A percentile compares a stretch with the other conserved stretches of the same genome.
phyloP scores from a whole-genome alignment of 2,888 invertebrate species.

The Tetragonula carbonaria region DNA sequence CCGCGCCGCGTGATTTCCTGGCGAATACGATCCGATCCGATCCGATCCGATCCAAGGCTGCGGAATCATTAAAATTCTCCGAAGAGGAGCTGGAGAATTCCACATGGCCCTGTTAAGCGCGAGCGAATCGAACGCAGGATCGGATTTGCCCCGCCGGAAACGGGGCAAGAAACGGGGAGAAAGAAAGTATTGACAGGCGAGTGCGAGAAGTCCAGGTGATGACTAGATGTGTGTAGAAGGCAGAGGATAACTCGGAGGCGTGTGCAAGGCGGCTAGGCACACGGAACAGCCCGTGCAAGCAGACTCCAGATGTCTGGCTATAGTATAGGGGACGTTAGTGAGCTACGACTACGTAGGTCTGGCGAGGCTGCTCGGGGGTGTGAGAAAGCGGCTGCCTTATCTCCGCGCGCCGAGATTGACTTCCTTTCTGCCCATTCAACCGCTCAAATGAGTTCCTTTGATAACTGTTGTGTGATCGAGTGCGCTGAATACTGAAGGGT shows the following conservation, averaged over 20 bases:
- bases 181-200: constrained; percentile 70
- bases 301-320: constrained; percentile 24
- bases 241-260: constrained; percentile 51
- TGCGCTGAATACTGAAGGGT: constrained; percentile 83
- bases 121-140: constrained; percentile 9
- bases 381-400: constrained; percentile 79
- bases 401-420: constrained; percentile 83
- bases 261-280: constrained; percentile 41
- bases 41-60: too few species aligned
- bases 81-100: too few species aligned
- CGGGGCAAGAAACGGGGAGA: constrained; percentile 27
- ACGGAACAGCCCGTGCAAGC: constrained; percentile 47
- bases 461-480: constrained; percentile 84
- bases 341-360: constrained; percentile 56
- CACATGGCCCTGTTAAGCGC: too few species aligned
- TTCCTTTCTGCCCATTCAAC: constrained; percentile 83
- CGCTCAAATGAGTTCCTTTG: constrained; percentile 84
- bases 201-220: constrained; percentile 66
- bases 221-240: constrained; percentile 26
- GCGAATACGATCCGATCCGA: background rate
- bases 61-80: background rate
- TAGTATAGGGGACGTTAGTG: constrained; percentile 34
- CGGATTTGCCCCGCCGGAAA: constrained; percentile 27
- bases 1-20: background rate
- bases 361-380: constrained; percentile 54